Evolutionary conservation across 2,888 invertebrate genomes (phyloP).

Genomic region (Tridacna crocea): DNA sequence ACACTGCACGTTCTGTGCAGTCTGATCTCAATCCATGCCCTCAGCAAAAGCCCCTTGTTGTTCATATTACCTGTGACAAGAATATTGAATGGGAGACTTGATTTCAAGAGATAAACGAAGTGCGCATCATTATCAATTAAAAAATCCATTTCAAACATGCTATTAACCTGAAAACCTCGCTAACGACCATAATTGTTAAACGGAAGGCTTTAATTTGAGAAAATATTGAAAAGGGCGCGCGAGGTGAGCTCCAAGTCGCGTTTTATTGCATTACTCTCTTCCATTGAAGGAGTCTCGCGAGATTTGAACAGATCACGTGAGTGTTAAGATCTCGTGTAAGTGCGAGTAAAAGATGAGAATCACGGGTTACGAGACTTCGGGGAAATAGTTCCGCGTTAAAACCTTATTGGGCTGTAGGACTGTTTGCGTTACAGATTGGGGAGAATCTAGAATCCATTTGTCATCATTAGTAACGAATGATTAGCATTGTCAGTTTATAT

Average conservation of each 20-base stretch:
- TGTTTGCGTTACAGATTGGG: conserved; percentile 29
- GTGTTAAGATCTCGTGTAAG: conserved; percentile 30
- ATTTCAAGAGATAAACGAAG: background rate
- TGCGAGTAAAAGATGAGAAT: conserved; percentile 34
- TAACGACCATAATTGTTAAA: conserved; percentile 14
- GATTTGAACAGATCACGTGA: conserved; percentile 34
- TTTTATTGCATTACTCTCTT: conserved; percentile 29
- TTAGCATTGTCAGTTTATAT: conserved; percentile 21
- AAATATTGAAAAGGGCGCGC: conserved; percentile 29
- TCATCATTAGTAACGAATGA: conserved; percentile 25
- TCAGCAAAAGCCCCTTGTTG: no score
- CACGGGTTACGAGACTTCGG: conserved; percentile 21
- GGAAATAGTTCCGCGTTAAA: conserved; percentile 16
- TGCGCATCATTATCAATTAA: conserved; percentile 7
- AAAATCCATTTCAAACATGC: background rate
- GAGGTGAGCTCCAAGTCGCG: conserved; percentile 19
- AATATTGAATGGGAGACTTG: background rate
- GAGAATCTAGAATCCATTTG: conserved; percentile 15
- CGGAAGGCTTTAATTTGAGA: conserved; percentile 28
- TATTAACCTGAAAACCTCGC: conserved; percentile 20
- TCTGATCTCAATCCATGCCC: no score
- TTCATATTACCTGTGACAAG: no score
- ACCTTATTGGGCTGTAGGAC: conserved; percentile 17
- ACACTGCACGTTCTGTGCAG: no score
- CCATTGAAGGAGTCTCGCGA: conserved; percentile 40